A percentile compares a stretch with the other conserved stretches of the same genome.
phyloP scores from a whole-genome alignment of 2,888 invertebrate genomes.

The Chrysina gloriosa region DNA sequence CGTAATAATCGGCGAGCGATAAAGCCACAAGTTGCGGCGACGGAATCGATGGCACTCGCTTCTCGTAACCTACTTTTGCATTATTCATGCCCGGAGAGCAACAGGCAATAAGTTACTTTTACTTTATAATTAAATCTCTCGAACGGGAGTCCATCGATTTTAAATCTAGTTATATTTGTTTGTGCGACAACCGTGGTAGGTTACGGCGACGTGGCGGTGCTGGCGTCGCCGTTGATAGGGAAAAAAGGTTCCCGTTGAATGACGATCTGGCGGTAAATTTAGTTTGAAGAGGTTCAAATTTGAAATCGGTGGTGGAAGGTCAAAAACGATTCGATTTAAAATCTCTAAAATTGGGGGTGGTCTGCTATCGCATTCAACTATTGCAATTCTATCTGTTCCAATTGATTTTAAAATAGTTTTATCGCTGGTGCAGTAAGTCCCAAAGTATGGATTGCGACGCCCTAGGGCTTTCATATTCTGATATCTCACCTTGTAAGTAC shows the following conservation, averaged over 20 bases:
- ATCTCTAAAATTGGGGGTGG: too few relatives aligned
- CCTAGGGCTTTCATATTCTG: too few relatives aligned
- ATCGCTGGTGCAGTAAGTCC: too few relatives aligned
- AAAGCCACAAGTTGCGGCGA: constrained; percentile 27
- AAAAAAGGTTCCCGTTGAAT: background rate
- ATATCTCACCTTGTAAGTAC: too few relatives aligned
- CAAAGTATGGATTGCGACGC: too few relatives aligned
- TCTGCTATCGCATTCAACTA: too few relatives aligned
- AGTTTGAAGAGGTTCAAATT: too few relatives aligned
- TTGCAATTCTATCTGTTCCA: too few relatives aligned
- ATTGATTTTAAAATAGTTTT: too few relatives aligned
- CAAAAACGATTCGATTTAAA: too few relatives aligned
- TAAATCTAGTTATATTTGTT: constrained; percentile 28
- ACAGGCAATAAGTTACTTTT: constrained; percentile 37
- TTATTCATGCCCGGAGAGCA: constrained; percentile 25
- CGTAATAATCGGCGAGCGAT: background rate
- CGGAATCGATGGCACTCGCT: constrained; percentile 22
- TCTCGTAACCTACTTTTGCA: constrained; percentile 31
- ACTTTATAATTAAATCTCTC: constrained; percentile 31
- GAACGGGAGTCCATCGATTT: constrained; percentile 21
- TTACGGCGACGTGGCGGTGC: background rate
- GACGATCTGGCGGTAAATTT: background rate
- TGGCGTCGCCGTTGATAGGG: background rate
- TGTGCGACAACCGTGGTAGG: background rate
- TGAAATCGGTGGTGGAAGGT: too few relatives aligned